Conservation (phyloP, 2,797 vertebrate species). For the Rhabdophis nuchalis region DNA sequence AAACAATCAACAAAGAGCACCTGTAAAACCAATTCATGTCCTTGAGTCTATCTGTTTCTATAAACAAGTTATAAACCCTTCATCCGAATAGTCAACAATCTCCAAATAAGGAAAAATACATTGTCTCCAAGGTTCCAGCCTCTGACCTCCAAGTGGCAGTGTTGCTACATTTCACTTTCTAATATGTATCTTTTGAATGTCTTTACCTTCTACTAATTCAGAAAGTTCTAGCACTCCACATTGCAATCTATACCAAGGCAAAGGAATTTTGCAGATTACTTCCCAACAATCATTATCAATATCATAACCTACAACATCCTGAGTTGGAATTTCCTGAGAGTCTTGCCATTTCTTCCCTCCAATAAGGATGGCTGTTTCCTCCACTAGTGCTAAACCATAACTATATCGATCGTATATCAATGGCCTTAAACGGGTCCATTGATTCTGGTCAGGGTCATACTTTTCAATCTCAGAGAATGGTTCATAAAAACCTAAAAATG, state of each 20-base stretch:
- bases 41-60: too few relatives aligned
- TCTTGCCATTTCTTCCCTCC: constrained; percentile 90
- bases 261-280: constrained; percentile 82
- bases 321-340: constrained; percentile 81
- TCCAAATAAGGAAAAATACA: too few relatives aligned
- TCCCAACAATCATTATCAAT: constrained; percentile 86
- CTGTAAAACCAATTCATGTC: too few relatives aligned
- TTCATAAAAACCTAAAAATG: constrained; percentile 88
- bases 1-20: too few relatives aligned
- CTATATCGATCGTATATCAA: constrained; percentile 82
- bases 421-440: constrained; percentile 86
- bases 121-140: too few relatives aligned
- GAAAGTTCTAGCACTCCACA: constrained; percentile 82
- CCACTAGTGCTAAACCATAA: constrained; percentile 81
- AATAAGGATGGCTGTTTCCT: constrained; percentile 80
- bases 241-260: constrained; percentile 83
- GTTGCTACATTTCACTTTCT: too few relatives aligned
- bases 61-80: too few relatives aligned
- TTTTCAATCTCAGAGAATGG: constrained; percentile 92
- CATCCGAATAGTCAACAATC: too few relatives aligned
- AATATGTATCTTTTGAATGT: too few relatives aligned
- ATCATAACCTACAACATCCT: constrained; percentile 86
- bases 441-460: constrained; percentile 76
- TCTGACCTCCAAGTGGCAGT: too few relatives aligned
- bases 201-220: constrained; percentile 51